Percentiles rank a stretch among this genome's conserved stretches.
phyloP scores from a whole-genome alignment of 2,797 vertebrate species.

The Atherinosoma microstoma region DNA sequence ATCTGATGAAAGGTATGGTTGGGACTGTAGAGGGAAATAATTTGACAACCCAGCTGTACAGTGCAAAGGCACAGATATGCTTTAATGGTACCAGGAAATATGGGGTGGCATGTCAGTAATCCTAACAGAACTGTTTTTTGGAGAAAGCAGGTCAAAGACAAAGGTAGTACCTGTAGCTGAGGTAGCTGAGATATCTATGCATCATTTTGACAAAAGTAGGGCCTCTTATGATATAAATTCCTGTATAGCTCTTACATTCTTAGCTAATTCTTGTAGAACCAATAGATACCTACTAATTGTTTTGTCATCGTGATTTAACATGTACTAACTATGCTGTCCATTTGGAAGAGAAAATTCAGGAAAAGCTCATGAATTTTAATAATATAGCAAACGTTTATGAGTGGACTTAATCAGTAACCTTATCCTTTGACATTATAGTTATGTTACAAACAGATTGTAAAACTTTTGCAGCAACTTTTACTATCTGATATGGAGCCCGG shows the following conservation, averaged over 20 bases:
- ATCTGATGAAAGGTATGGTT: slow-evolving; percentile 54
- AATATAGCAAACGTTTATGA: background rate
- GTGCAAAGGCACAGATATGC: slow-evolving; percentile 46
- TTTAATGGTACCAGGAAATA: slow-evolving; percentile 54
- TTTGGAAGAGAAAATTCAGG: background rate
- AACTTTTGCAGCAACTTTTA: too few relatives aligned
- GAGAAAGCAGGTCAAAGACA: slow-evolving; percentile 28
- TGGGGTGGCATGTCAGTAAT: slow-evolving; percentile 41
- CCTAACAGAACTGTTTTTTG: slow-evolving; percentile 3
- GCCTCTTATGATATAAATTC: background rate
- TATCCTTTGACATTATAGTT: background rate
- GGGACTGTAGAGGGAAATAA: slow-evolving; percentile 55
- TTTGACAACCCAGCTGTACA: slow-evolving; percentile 45
- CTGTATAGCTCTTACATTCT: background rate
- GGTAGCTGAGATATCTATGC: background rate
- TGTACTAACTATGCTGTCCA: too few relatives aligned
- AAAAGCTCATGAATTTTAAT: background rate
- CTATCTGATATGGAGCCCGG: too few relatives aligned
- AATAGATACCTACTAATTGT: background rate
- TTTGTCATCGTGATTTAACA: background rate
- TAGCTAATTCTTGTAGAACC: background rate
- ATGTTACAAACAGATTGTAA: background rate
- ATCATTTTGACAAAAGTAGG: slow-evolving; percentile 1
- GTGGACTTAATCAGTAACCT: background rate
- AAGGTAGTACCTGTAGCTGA: slow-evolving; percentile 3